Evolutionary conservation across 1,140 invertebrate genomes (phyloP), one percentile per base, ranked within the genome.

Genomic region (Hesperophylax magnus): DNA sequence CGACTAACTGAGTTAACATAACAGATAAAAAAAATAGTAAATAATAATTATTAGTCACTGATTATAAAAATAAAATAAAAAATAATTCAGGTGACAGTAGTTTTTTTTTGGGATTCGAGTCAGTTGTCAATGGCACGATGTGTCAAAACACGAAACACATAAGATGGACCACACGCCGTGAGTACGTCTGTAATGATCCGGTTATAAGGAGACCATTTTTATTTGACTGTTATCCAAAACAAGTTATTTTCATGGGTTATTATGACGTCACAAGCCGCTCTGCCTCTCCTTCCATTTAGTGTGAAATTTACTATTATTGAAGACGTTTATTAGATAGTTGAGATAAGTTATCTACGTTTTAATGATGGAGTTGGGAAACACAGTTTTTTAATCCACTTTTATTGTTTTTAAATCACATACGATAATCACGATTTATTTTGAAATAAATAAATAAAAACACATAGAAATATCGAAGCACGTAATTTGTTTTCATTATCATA

Each of bases 111-210:
- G 27, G 18, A 22, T 17, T 54, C 11, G 11, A 14, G 69, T n/a
- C 52, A 34, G 63, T 72, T 15, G 27, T 72, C 52, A 72, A 52
- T 54, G 69, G 69, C 69, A 72, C 7, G 54, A 76, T 61, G 72
- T 76, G 72, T 76, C 72, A 76, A 76, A 76, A 76, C 72, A 76
- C 27, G n/a, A 60, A 76, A 58, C 72, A 34, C 15, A 60, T 60
- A 47, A 47, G 9, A 47, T 47, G 39, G 39, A 47, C 39, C 39
- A 47, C 39, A 47, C 39, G 54, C 34, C 24, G 56, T 39, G 56
- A 60, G 18, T 34, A 34, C 31, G 60, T 56, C 56, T n/a, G 54
- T 24, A 58, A 54, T 20, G n/a, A n/a, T 24, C 72, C 56, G 54
- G 31, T 56, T 76, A 31, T 58, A 75, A 75, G 22, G 53, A 58